Evolutionary conservation across 1,140 invertebrate species (phyloP), one percentile per base, ranked within the genome.

Genomic region (Copidosoma floridanum): DNA sequence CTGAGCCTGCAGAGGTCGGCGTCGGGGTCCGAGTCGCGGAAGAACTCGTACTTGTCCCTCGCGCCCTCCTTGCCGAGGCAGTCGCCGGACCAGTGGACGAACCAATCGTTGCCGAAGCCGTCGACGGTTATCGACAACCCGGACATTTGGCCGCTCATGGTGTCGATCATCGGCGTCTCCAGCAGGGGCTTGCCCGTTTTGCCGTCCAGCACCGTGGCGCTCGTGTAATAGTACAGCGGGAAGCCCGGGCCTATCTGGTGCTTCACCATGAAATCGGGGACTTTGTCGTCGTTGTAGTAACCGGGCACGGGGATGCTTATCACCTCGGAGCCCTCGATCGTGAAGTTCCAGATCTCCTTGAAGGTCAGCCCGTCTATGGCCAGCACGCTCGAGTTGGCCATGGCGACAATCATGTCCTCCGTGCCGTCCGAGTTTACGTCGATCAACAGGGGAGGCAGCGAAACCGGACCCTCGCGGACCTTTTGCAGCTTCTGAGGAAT

Each of bases 181-280:
- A 91, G 71, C 61, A 93, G 71, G 38, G 85, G 79, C 73, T 86
- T 75, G 23, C 90, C 88, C 63, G 83, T 85, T 78, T 83, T 78
- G 20, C 91, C 88, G 75, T 89, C 85, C 8, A 91, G 67, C 24
- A 92, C 82, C 5, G 84, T 87, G 5, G 86, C 86, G 71, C 86
- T 63, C 6, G 90, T 88, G 66, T 89, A 88, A 74, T 90, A 91
- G 72, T 91, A 91, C 0, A 88, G 78, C 1, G 89, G 88, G 75
- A 86, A 91, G 8, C 86, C 88, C 1, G 87, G 86, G 1, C 89
- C 90, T 60, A 84, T 84, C 68, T 90, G 86, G 70, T 90, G 91
- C 68, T 91, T 90, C 0, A 94, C 83, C 76, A 93, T 83, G 66
- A 94, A 91, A 69, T 94, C 92, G 0, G 91, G 91, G n/a, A 89